A percentile compares a stretch with the other conserved stretches of the same genome.
phyloP scores from a whole-genome alignment of 2,797 vertebrate genomes.

The Rhyacichthys aspro region DNA sequence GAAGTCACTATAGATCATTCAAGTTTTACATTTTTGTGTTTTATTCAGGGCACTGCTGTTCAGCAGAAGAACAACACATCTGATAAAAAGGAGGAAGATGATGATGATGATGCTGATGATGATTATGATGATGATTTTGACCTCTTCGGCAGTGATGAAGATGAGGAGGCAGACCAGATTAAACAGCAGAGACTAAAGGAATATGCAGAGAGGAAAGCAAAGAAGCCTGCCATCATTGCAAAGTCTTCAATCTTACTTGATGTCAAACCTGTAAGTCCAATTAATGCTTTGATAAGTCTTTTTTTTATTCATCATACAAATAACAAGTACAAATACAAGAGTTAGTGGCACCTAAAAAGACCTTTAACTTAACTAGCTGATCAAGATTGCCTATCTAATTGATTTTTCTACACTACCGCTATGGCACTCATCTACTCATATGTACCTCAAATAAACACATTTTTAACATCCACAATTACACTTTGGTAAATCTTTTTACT shows the following conservation, averaged over 20 bases:
- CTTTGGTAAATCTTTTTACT: not conserved
- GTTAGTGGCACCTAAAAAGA: too few species aligned
- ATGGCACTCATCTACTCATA: too few species aligned
- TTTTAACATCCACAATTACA: not conserved
- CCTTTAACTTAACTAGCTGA: too few species aligned
- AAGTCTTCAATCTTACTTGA: constrained; percentile 96
- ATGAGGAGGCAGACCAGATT: constrained; percentile 86
- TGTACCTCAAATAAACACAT: too few species aligned
- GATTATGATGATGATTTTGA: constrained; percentile 86
- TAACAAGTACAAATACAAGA: too few species aligned
- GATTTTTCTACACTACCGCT: too few species aligned
- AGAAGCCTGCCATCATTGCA: constrained; percentile 89
- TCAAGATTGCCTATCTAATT: too few species aligned
- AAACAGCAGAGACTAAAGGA: constrained; percentile 89
- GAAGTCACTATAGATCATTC: not conserved
- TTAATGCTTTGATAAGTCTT: not conserved
- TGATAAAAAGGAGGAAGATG: constrained; percentile 40
- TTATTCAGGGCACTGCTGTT: constrained; percentile 54
- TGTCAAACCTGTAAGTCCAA: constrained; percentile 89
- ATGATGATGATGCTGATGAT: constrained; percentile 76
- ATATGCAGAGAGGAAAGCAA: constrained; percentile 89
- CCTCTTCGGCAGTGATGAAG: constrained; percentile 93
- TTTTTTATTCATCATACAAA: too few species aligned
- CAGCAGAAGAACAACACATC: constrained; percentile 59
- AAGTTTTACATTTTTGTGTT: not conserved